These are phyloP conservation scores for Zaprionus capensis DNA, from an alignment of 1,140 invertebrate genomes.

Conservation along the genomic window DNA sequence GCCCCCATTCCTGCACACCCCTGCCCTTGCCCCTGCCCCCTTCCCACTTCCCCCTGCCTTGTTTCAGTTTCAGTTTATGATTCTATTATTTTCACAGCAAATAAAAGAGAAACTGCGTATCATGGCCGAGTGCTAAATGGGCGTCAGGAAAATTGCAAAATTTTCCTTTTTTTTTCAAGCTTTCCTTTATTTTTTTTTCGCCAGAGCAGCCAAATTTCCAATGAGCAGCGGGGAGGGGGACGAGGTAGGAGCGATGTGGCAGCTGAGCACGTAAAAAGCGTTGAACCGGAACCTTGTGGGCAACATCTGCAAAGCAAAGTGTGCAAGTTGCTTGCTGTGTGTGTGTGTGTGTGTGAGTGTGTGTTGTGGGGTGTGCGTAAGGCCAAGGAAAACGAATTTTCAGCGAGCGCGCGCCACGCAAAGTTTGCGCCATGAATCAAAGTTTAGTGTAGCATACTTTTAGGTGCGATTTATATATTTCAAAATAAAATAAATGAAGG, in stretches of 20 bases:
- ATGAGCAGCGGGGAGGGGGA: conserved; percentile 1
- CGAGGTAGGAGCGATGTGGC: conserved; percentile 50
- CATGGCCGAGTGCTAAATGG: conserved; percentile 80
- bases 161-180: conserved; percentile 32
- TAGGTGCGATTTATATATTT: conserved; percentile 83
- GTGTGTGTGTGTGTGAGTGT: conserved; percentile 17
- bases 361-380: conserved; percentile 60
- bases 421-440: conserved; percentile 81
- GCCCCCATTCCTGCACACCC: background rate
- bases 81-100: conserved; percentile 83
- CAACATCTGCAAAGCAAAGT: conserved; percentile 71
- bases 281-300: conserved; percentile 80
- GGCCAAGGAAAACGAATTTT: conserved; percentile 71
- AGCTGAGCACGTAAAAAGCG: conserved; percentile 81
- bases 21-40: background rate
- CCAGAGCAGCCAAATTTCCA: conserved; percentile 30
- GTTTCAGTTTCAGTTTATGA: conserved; percentile 74
- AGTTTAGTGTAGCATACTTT: conserved; percentile 82
- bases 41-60: background rate
- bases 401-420: conserved; percentile 70
- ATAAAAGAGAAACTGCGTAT: conserved; percentile 82
- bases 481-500: conserved; percentile 83
- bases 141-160: conserved; percentile 77
- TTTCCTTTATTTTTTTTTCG: conserved; percentile 24
- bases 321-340: conserved; percentile 31